Evolutionary conservation across 2,888 invertebrate species (phyloP).

Genomic region (Xestia xanthographa): DNA sequence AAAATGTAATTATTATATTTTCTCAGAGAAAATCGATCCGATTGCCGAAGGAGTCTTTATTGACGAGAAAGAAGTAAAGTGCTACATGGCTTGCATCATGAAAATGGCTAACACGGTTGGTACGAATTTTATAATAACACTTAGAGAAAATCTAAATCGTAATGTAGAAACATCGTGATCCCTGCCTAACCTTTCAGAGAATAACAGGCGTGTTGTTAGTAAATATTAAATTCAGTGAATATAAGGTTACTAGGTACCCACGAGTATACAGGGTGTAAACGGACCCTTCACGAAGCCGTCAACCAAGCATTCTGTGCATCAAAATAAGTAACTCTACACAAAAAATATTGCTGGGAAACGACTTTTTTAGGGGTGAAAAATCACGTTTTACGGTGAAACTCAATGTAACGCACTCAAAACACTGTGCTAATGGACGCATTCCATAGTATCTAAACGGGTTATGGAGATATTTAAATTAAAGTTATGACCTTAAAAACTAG

Average conservation of each 20-base stretch:
- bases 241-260: not conserved
- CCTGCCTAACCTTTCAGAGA: not conserved
- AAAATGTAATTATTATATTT: slow-evolving; percentile 17
- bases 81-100: slow-evolving; percentile 88
- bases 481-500: no score
- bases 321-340: no score
- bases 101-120: slow-evolving; percentile 88
- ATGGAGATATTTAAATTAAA: no score
- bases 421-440: no score
- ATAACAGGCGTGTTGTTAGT: not conserved
- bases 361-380: no score
- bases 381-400: no score
- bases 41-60: slow-evolving; percentile 82
- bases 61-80: slow-evolving; percentile 87
- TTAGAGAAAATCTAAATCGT: not conserved
- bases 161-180: not conserved
- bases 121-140: not conserved
- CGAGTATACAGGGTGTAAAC: no score
- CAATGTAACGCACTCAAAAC: no score
- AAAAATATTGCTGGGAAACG: no score
- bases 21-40: slow-evolving; percentile 84
- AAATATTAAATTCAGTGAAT: not conserved
- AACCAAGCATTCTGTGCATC: no score
- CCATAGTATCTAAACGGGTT: no score
- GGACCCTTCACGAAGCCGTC: no score